Percentiles rank a stretch among this genome's conserved stretches.
Conservation (phyloP, 2,113 vertebrate species). For the Procavia capensis region DNA sequence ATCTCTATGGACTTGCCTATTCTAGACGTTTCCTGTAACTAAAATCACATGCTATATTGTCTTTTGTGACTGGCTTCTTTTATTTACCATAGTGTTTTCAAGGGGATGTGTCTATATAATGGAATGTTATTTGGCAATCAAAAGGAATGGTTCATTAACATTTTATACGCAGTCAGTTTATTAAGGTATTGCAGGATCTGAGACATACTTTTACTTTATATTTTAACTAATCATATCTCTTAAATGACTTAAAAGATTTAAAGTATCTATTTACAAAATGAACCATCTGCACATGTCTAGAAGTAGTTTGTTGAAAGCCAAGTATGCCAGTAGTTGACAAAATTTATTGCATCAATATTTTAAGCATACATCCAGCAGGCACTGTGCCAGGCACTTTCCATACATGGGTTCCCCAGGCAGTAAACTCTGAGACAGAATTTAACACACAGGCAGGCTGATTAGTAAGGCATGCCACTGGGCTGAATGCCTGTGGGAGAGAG, state of each 20-base stretch:
- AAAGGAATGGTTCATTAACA: neutral
- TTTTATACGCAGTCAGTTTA: neutral
- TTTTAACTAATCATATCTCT: neutral
- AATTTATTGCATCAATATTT: neutral
- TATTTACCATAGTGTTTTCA: neutral
- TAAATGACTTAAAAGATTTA: slow-evolving; percentile 17
- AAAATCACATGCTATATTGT: too few relatives aligned
- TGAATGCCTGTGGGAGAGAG: neutral
- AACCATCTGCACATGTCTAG: neutral
- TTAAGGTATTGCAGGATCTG: slow-evolving; percentile 1
- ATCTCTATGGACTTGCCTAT: too few relatives aligned
- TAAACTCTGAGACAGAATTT: neutral
- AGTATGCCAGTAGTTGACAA: neutral
- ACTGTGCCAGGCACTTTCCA: neutral
- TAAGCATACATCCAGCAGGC: neutral
- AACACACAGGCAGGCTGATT: neutral
- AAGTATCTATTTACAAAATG: slow-evolving; percentile 8
- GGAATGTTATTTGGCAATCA: neutral
- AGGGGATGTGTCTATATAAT: neutral
- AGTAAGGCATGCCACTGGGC: neutral
- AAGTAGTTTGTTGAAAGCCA: slow-evolving; percentile 44
- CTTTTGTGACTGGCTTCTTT: too few relatives aligned
- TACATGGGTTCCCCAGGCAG: neutral
- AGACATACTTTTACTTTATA: neutral
- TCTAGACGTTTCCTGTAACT: too few relatives aligned